Evolutionary conservation across 2,888 invertebrate species (phyloP).

Genomic region (Campoplex capitator): DNA sequence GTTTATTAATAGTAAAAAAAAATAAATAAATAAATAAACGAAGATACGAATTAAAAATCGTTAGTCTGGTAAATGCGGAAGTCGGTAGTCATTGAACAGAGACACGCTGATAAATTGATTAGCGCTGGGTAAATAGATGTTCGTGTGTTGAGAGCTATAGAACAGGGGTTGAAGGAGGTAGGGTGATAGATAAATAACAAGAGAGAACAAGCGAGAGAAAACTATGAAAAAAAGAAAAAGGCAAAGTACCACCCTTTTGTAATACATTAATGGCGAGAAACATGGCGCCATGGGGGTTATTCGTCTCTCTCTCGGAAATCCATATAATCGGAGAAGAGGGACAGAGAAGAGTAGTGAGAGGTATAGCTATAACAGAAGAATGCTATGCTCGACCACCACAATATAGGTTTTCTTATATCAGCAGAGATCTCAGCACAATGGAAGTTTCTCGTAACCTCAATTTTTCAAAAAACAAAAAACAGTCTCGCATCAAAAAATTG

Average conservation of each 20-base stretch:
- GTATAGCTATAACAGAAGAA: background rate
- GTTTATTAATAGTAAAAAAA: background rate
- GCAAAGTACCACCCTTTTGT: constrained; percentile 52
- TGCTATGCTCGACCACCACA: background rate
- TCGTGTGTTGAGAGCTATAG: background rate
- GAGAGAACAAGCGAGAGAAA: background rate
- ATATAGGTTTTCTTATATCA: background rate
- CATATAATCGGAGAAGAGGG: constrained; percentile 16
- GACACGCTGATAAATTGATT: constrained; percentile 61
- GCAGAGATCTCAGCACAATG: background rate
- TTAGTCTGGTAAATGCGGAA: constrained; percentile 11
- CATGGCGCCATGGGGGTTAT: constrained; percentile 60
- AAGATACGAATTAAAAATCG: background rate
- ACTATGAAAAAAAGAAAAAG: constrained; percentile 6
- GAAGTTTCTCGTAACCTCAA: background rate
- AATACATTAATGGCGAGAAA: constrained; percentile 59
- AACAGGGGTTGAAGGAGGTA: constrained; percentile 1
- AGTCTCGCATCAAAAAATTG: too few species aligned
- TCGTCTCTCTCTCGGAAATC: constrained; percentile 53
- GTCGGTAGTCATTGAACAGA: constrained; percentile 17
- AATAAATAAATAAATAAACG: too few species aligned
- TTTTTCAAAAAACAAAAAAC: too few species aligned
- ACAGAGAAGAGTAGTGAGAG: background rate
- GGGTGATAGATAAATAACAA: constrained; percentile 2
- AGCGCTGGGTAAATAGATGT: constrained; percentile 53